Evolutionary conservation across 1,140 invertebrate species (phyloP).

Genomic region (Hycleus phaleratus): DNA sequence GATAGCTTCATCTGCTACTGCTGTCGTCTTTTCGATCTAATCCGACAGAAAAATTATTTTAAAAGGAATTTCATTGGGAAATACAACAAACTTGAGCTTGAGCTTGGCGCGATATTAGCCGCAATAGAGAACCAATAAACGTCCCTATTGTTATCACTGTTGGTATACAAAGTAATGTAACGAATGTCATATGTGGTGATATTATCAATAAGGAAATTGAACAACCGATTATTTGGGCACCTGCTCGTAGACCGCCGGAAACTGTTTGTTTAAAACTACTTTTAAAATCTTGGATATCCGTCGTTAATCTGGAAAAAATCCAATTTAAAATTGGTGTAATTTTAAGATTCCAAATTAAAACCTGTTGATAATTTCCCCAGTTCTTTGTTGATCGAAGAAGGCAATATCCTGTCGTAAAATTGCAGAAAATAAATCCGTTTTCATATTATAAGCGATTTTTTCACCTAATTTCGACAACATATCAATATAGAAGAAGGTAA

Average conservation of each 20-base stretch:
- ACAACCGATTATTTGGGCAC: constrained; percentile 77
- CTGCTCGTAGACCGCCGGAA: constrained; percentile 78
- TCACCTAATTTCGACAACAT: constrained; percentile 80
- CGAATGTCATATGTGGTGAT: constrained; percentile 78
- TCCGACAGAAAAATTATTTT: not conserved
- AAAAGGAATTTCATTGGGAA: not conserved
- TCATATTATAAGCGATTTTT: constrained; percentile 70
- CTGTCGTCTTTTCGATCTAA: constrained; percentile 72
- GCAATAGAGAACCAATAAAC: constrained; percentile 62
- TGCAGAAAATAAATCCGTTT: constrained; percentile 72
- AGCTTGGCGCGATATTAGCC: constrained; percentile 64
- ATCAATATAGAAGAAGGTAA: constrained; percentile 86
- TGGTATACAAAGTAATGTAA: constrained; percentile 77
- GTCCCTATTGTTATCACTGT: constrained; percentile 70
- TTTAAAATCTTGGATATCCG: constrained; percentile 95
- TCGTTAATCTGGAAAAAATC: constrained; percentile 54
- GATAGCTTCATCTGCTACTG: constrained; percentile 87
- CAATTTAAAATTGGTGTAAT: too few species aligned
- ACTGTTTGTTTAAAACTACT: constrained; percentile 89
- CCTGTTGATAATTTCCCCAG: constrained; percentile 81
- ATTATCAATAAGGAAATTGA: constrained; percentile 69
- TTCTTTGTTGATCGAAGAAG: constrained; percentile 86
- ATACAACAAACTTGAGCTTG: constrained; percentile 59
- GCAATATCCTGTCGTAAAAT: constrained; percentile 81
- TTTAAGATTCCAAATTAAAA: too few species aligned